Evolutionary conservation across 2,888 invertebrate species (phyloP).

Genomic region (Biston stratarius): DNA sequence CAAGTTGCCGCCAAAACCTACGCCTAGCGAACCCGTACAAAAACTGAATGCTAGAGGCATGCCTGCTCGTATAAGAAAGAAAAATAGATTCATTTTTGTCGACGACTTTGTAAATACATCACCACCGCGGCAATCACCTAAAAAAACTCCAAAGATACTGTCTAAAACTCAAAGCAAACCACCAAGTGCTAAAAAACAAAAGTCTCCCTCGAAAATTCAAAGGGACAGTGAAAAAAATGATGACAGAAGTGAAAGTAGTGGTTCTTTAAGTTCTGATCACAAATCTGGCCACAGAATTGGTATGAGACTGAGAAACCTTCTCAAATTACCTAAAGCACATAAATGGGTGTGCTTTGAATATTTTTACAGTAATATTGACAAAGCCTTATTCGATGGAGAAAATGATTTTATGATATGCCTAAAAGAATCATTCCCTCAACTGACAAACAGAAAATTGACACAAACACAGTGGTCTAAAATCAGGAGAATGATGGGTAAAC

Average conservation of each 20-base stretch:
- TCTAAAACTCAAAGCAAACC: constrained; percentile 77
- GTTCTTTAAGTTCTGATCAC: constrained; percentile 89
- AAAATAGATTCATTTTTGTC: constrained; percentile 95
- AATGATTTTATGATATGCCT: constrained; percentile 98
- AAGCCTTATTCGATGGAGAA: constrained; percentile 96
- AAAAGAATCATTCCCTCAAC: constrained; percentile 96
- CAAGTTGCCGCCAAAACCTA: constrained; percentile 89
- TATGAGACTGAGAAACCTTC: constrained; percentile 94
- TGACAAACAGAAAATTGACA: constrained; percentile 93
- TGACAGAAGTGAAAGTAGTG: constrained; percentile 74
- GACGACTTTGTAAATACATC: constrained; percentile 94
- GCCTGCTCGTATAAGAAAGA: constrained; percentile 96
- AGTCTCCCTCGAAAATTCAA: constrained; percentile 84
- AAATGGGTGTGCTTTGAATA: constrained; percentile 99
- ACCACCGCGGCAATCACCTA: constrained; percentile 91
- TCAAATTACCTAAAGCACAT: constrained; percentile 99
- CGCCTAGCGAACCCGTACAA: constrained; percentile 91
- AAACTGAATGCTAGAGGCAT: constrained; percentile 94
- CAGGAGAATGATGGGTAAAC: constrained; percentile 98
- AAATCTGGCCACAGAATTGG: constrained; percentile 96
- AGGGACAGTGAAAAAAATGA: constrained; percentile 74
- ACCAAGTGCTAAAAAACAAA: constrained; percentile 78
- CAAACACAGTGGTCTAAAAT: constrained; percentile 98
- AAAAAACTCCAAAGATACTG: constrained; percentile 88
- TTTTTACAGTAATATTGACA: constrained; percentile 99